A percentile compares a stretch with the other conserved stretches of the same genome.
These are phyloP conservation scores for Arnoldichthys spilopterus DNA, from an alignment of 2,797 vertebrate genomes.

Conservation along the genomic window DNA sequence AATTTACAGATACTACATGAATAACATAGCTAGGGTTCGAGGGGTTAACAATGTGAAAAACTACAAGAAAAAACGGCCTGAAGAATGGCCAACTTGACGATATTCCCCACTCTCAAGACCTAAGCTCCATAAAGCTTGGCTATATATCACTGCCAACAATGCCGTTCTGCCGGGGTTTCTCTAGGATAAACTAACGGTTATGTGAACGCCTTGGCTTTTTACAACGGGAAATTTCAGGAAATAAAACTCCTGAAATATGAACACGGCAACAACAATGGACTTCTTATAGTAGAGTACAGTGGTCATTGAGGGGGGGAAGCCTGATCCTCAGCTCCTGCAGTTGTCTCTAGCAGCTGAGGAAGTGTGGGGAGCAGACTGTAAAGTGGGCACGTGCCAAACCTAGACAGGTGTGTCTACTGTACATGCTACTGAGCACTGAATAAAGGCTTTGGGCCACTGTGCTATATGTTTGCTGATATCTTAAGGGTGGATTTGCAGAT, in stretches of 20 bases:
- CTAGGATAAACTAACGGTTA: conserved; percentile 28
- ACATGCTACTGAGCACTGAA: background rate
- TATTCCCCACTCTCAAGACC: background rate
- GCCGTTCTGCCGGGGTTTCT: background rate
- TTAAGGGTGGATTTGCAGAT: conserved; percentile 7
- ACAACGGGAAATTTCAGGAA: conserved; percentile 47
- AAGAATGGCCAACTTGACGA: background rate
- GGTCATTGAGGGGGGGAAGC: conserved; percentile 32
- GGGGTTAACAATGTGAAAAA: background rate
- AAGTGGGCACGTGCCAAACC: conserved; percentile 55
- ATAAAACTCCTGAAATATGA: conserved; percentile 43
- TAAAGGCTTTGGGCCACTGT: background rate
- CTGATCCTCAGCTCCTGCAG: conserved; percentile 50
- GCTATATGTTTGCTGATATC: background rate
- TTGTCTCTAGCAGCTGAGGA: conserved; percentile 62
- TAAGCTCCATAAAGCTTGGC: conserved; percentile 4
- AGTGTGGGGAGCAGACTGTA: conserved; percentile 38
- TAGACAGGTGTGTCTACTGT: conserved; percentile 53
- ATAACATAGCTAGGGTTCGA: background rate
- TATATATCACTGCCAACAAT: conserved; percentile 21
- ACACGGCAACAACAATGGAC: conserved; percentile 40
- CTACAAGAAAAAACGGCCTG: background rate
- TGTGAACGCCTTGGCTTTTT: conserved; percentile 36
- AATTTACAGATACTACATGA: background rate
- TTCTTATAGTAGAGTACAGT: conserved; percentile 50